These are phyloP conservation scores for Theocolax elegans DNA, from an alignment of 1,140 invertebrate genomes.

Conservation along the genomic window DNA sequence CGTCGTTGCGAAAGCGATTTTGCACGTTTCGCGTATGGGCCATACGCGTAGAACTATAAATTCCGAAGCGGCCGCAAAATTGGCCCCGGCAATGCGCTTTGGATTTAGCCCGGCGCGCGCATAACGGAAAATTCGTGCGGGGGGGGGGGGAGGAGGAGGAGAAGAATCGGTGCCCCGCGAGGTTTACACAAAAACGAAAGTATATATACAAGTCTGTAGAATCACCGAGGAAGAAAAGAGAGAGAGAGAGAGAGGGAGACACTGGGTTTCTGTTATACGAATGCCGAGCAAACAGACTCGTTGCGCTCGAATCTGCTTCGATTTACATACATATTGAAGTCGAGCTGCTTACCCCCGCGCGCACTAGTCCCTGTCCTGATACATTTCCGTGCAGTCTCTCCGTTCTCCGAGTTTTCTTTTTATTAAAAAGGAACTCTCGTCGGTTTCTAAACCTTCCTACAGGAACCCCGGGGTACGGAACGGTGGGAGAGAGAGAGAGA, in stretches of 20 bases:
- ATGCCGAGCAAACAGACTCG: conserved; percentile 46
- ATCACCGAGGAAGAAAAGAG: background rate
- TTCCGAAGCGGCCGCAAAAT: background rate
- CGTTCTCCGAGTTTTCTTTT: conserved; percentile 23
- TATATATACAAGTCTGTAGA: no score
- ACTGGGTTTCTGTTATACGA: background rate
- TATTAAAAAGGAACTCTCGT: conserved; percentile 33
- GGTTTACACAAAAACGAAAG: conserved; percentile 31
- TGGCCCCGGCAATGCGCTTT: background rate
- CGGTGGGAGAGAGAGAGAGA: no score
- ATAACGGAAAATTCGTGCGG: conserved; percentile 7
- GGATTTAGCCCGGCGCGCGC: background rate
- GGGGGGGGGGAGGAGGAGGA: background rate
- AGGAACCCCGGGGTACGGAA: no score
- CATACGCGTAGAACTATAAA: background rate
- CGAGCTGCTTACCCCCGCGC: conserved; percentile 28
- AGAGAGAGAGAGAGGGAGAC: conserved; percentile 11
- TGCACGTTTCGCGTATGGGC: no score
- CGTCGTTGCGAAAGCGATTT: no score
- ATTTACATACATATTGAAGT: conserved; percentile 68
- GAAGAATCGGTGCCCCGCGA: background rate
- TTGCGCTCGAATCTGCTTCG: conserved; percentile 62
- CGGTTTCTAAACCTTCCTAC: no score
- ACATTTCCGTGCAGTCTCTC: conserved; percentile 12
- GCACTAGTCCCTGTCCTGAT: conserved; percentile 6